Base-by-base conservation (phyloP, 2,797 vertebrate species). In the Cryptoblepharus egeriae region DNA sequence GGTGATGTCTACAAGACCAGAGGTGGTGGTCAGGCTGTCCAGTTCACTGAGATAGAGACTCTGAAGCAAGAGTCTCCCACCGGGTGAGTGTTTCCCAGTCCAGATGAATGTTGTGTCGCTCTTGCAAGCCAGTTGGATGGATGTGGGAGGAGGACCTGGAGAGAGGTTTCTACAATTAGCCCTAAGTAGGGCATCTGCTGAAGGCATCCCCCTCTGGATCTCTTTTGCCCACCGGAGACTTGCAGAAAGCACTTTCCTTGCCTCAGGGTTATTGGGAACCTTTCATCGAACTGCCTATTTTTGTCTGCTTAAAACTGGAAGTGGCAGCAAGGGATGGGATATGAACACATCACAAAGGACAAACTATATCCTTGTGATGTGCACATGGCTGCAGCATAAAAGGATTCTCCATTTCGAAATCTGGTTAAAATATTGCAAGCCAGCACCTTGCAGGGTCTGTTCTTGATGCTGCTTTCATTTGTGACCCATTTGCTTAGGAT, bases 21-120 rank as follows among this genome's bases (percentile, higher is more conserved):
- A 87, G 97, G 98, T 2, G 98, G 98, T 0, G 98, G 98, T 84
- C 98, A 99, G 84, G 90, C 98, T 0, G 98, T 99, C 79, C 98
- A 99, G 85, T 99, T 99, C 94, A 99, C 98, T 0, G 98, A 99
- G 79, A 96, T 98, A 0, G 99, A 99, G 93, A 99, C 97, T 0
- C 95, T 99, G 58, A 97, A 94, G 84, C 97, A 99, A 88, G 96
- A 99, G 92, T 96, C 96, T 37, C 95, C 97, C 55, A 91, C 93
- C 0, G 93, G 92, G 94, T 96, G 84, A 95, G 95, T 85, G 35
- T 4, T 15, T 32, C 28, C 58, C 32, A 73, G 15, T 4, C n/a
- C 18, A 13, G 28, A 32, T 35, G 7, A 16, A 4, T 15, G 2
- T 18, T 52, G 45, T 49, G 45, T 9, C 45, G 9, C 9, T 2